Evolutionary conservation across 2,888 invertebrate species (phyloP), one percentile per base, ranked within the genome.

Genomic region (Drosophila gaucha): DNA sequence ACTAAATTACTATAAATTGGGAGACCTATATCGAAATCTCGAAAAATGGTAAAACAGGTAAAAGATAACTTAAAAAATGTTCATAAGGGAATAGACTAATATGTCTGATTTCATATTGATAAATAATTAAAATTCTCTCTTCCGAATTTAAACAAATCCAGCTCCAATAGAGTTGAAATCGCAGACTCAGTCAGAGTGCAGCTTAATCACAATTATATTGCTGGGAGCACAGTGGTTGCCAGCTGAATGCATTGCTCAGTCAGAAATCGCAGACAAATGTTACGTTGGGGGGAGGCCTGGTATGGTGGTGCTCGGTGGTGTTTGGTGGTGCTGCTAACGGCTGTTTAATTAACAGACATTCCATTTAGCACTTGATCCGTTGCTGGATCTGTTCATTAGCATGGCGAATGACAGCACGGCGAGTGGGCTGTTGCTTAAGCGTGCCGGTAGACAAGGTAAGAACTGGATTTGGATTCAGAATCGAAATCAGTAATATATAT

Each of bases 271-370:
- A 49, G 46, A 56, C 47, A 56, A 49, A 56, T n/a, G n/a, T n/a
- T n/a, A n/a, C n/a, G 2, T 16, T 26, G 16, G 26, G 26, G n/a
- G n/a, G n/a, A n/a, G n/a, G n/a, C n/a, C n/a, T n/a, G n/a, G n/a
- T n/a, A n/a, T 43, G 43, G 38, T 8, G 9, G 20, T 2, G 39
- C 43, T 16, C 12, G n/a, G 16, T 12, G 28, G 31, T 18, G 24
- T 30, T 36, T 22, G 35, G 20, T 39, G 65, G 3, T 41, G 35
- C 47, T 39, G 59, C 56, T 67, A 78, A 60, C 73, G 68, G 68
- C 62, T 58, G 63, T 78, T 74, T 74, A 78, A 74, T 78, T 74
- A 68, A 67, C 63, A 72, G 49, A 46, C 62, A 78, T 78, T 74
- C 51, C 75, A 67, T 67, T 74, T 74, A 49, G 54, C 74, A 72